Base-by-base conservation (phyloP, 1,140 invertebrate species). In the Drosophila watanabei region DNA sequence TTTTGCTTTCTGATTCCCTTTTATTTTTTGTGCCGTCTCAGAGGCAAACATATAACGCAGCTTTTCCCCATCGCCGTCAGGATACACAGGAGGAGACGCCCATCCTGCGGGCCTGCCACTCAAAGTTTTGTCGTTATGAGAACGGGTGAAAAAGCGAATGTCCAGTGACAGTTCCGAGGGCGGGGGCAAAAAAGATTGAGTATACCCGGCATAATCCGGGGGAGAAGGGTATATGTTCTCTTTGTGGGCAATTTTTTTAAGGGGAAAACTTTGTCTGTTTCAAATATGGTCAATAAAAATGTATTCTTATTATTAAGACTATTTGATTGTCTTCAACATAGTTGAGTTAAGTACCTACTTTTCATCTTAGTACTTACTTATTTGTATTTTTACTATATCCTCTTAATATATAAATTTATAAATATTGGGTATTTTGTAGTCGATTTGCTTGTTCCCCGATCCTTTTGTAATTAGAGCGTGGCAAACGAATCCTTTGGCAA, bases 11-110 rank as follows among this genome's bases (percentile, higher is more conserved):
- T 24, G 72, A 73, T 73, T 73, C 30, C 2, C 0, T 16, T 56
- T 48, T 84, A 63, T 82, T 84, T 66, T 82, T 70, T 68, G 57
- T 68, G 61, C 66, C 72, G 70, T 52, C 72, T 88, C 68, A 66
- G 62, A 64, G 81, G 64, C 84, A 80, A 87, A 84, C 72, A 87
- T 46, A 88, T 79, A 88, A 78, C 84, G 77, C 69, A 52, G 81
- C 80, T 69, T 85, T 77, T 56, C 28, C 43, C 46, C 63, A 57
- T n/a, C 58, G 37, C 45, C 43, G 35, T 59, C 46, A 56, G 4
- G 18, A 16, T 24, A 16, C 14, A 20, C 14, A 20, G 20, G 20
- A 9, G 33, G 14, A 32, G 35, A 8, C 14, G 58, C 52, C 46
- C 54, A 45, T 39, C 61, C 48, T 71, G 65, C 58, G 77, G 61